Percentiles rank a stretch among this genome's conserved stretches.
Evolutionary conservation across 92 coral and sea anemone species (phyloP).

Genomic region (Paramuricea clavata): DNA sequence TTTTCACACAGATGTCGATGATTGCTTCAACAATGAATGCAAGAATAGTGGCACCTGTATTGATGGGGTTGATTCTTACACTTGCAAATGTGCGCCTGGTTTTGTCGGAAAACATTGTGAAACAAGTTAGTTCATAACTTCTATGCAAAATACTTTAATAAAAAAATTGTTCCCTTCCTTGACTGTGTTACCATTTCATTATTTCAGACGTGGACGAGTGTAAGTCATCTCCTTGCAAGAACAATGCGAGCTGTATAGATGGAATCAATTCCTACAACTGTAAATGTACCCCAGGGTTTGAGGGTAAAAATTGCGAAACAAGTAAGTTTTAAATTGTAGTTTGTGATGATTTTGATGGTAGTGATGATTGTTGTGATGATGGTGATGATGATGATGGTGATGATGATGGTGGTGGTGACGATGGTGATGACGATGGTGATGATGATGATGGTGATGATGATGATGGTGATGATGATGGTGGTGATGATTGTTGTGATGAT

Average conservation of each 20-base stretch:
- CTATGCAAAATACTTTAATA: too few relatives aligned
- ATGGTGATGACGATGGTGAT: too few relatives aligned
- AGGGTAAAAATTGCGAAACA: conserved; percentile 39
- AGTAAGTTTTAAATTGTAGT: conserved; percentile 13
- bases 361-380: too few relatives aligned
- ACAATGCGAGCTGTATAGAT: conserved; percentile 29
- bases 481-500: too few relatives aligned
- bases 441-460: too few relatives aligned
- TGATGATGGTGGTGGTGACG: too few relatives aligned
- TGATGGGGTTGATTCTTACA: conserved; percentile 33
- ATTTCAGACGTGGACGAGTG: conserved; percentile 14
- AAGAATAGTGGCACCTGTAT: not conserved
- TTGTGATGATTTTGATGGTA: too few relatives aligned
- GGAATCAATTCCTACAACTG: conserved; percentile 39
- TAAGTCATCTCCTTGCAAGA: conserved; percentile 17
- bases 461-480: too few relatives aligned
- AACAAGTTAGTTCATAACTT: not conserved
- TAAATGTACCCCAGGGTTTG: conserved; percentile 21
- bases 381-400: too few relatives aligned
- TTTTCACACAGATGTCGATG: conserved; percentile 11
- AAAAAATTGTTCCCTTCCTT: too few relatives aligned
- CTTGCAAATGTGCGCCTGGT: conserved; percentile 20
- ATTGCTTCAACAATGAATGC: conserved; percentile 16
- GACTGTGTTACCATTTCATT: not conserved
- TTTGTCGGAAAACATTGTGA: conserved; percentile 20